Evolutionary conservation across 1,140 invertebrate genomes (phyloP).

Genomic region (Drosophila tani): DNA sequence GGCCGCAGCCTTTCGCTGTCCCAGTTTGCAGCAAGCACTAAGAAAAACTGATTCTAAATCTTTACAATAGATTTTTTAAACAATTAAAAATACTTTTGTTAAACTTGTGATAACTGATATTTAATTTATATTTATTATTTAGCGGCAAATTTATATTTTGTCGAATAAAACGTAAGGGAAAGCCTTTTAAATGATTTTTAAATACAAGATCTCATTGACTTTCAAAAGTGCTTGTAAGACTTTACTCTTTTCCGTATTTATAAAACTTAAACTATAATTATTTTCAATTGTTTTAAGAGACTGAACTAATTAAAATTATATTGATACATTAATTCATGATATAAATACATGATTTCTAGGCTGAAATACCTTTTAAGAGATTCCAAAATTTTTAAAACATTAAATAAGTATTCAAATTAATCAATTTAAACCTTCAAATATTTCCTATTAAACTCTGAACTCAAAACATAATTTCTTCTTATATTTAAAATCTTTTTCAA

Average conservation of each 20-base stretch:
- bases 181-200: not conserved
- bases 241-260: not conserved
- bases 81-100: not conserved
- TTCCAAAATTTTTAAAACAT: too few relatives aligned
- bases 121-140: not conserved
- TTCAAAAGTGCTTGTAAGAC: not conserved
- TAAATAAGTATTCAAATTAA: too few relatives aligned
- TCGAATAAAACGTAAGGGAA: not conserved
- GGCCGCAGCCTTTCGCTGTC: slow-evolving; percentile 1
- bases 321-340: too few relatives aligned
- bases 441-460: not conserved
- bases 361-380: too few relatives aligned
- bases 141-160: not conserved
- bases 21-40: not conserved
- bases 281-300: too few relatives aligned
- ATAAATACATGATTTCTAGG: too few relatives aligned
- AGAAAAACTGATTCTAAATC: not conserved
- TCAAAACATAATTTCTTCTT: too few relatives aligned
- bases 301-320: too few relatives aligned
- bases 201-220: not conserved
- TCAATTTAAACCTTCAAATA: too few relatives aligned
- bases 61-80: not conserved
- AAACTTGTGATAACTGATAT: not conserved
- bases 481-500: not conserved
- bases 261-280: not conserved